Base-by-base conservation (phyloP, 1,140 invertebrate species). In the Aphaenogaster floridana region DNA sequence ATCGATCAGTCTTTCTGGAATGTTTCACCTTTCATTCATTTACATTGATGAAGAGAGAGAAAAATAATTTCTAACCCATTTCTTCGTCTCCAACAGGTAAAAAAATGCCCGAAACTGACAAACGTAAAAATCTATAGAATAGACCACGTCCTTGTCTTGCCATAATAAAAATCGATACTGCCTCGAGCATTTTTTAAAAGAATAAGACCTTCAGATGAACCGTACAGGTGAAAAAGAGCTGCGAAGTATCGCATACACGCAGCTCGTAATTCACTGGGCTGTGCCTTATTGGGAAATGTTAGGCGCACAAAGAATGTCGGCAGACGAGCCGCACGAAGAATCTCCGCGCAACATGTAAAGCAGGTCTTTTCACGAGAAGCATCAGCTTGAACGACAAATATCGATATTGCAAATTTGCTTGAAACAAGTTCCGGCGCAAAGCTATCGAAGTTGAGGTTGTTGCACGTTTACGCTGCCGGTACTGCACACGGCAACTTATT, bases 321-420 rank as follows among this genome's bases (percentile, higher is more conserved):
- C n/a, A 15, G 64, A 80, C 13, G 17, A 39, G n/a, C 36, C 3
- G 21, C n/a, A 15, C 36, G 21, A 81, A 48, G 11, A 80, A 80
- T 80, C 36, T 45, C 17, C 21, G 36, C 2, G 13, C 39, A 28
- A 39, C 48, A 42, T 36, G 15, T 52, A 54, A 81, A 69, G 21
- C 50, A 6, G 45, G 21, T 66, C 39, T 34, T 57, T 34, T 71
- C 5, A n/a, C 64, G 21, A 71, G 50, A n/a, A 71, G 36, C 45
- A 34, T 42, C 50, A 50, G 21, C 5, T 63, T 59, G 57, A 2
- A 66, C 2, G 63, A 28, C 7, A 68, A 54, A 68, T 54, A 81
- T 71, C 15, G 36, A 81, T 69, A 71, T 81, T 34, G 48, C 15
- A 57, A 54, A 54, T 80, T 42, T 39, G 36, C 42, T 21, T 42